Evolutionary conservation across 2,797 vertebrate species (phyloP).

Genomic region (Eleutherodactylus coqui): DNA sequence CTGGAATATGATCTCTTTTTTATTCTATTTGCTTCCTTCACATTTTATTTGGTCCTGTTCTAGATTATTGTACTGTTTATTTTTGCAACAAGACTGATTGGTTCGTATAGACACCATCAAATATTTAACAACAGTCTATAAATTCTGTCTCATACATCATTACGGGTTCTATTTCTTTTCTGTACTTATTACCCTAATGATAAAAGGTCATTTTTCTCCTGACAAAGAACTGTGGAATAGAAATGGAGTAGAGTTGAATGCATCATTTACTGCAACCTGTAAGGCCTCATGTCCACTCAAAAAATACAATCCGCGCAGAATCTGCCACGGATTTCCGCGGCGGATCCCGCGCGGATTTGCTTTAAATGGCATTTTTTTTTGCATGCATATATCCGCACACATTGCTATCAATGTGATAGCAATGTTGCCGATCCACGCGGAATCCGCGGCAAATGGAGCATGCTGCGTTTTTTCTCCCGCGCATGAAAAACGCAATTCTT

Average conservation of each 20-base stretch:
- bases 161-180: background rate
- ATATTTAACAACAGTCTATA: background rate
- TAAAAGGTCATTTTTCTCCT: background rate
- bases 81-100: too few species aligned
- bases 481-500: too few species aligned
- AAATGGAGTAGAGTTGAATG: background rate
- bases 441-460: too few species aligned
- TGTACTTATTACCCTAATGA: background rate
- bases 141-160: background rate
- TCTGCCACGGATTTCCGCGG: too few species aligned
- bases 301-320: too few species aligned
- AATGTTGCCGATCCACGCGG: too few species aligned
- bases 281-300: too few species aligned
- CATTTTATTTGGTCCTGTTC: background rate
- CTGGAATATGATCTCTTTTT: background rate
- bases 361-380: too few species aligned
- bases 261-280: background rate
- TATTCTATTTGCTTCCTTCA: background rate
- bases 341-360: too few species aligned
- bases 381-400: too few species aligned
- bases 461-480: too few species aligned
- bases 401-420: too few species aligned
- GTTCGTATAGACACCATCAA: background rate
- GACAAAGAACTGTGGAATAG: background rate
- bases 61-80: background rate